Conservation (phyloP, 2,113 vertebrate genomes). For the Manacus vitellinus region DNA sequence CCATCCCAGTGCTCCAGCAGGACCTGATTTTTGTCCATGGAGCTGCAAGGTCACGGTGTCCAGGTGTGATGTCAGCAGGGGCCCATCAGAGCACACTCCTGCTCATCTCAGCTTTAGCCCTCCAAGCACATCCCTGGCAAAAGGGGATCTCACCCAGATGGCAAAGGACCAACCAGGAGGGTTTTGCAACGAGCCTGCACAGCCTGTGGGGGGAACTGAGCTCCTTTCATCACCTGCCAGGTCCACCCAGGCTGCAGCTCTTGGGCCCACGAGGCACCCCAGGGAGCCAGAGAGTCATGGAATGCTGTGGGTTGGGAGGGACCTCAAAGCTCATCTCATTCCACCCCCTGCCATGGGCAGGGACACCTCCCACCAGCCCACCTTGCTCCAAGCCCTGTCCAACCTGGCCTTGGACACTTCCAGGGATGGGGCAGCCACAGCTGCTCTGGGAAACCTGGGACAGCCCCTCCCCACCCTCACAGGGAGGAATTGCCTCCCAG, state of each 20-base stretch:
- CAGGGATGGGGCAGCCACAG: neutral
- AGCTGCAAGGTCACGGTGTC: neutral
- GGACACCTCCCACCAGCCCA: neutral
- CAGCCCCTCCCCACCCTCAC: neutral
- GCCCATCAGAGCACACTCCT: neutral
- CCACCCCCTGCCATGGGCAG: neutral
- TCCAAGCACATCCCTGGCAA: neutral
- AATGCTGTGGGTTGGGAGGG: neutral
- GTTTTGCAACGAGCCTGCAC: neutral
- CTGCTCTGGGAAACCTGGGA: neutral
- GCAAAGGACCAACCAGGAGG: neutral
- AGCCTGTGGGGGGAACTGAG: accelerated
- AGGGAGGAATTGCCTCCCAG: neutral
- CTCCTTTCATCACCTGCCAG: slow-evolving; percentile 33
- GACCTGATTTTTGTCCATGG: accelerated
- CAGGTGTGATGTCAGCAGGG: neutral
- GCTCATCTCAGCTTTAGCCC: neutral
- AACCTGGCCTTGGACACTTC: neutral
- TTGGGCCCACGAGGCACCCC: neutral
- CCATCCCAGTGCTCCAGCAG: neutral
- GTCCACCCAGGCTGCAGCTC: neutral
- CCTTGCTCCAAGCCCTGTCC: accelerated
- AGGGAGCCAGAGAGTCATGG: neutral
- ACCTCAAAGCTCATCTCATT: neutral
- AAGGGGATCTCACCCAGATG: neutral